These are phyloP conservation scores for Marasmarcha lunaedactyla DNA, from an alignment of 2,888 invertebrate genomes.

Conservation along the genomic window DNA sequence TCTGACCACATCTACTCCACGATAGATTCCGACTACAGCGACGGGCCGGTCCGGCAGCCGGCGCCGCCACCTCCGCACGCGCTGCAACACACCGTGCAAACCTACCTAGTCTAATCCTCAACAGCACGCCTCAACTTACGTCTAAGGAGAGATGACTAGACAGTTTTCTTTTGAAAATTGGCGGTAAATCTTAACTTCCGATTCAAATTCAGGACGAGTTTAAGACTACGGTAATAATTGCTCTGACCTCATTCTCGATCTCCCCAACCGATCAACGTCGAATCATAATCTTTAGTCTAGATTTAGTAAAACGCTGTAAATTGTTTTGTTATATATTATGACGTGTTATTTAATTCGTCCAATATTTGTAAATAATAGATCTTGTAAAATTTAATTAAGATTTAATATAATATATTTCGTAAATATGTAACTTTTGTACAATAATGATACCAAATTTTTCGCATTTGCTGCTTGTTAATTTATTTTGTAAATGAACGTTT, in stretches of 20 bases:
- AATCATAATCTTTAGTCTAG: slow-evolving; percentile 39
- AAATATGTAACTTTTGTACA: slow-evolving; percentile 62
- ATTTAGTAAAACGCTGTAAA: slow-evolving; percentile 33
- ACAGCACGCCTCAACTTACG: slow-evolving; percentile 24
- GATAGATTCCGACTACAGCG: slow-evolving; percentile 86
- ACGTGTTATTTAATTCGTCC: slow-evolving; percentile 33
- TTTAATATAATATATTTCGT: slow-evolving; percentile 23
- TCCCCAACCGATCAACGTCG: slow-evolving; percentile 41
- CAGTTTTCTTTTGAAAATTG: too few relatives aligned
- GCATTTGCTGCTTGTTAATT: slow-evolving; percentile 66
- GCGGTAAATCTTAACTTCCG: too few relatives aligned
- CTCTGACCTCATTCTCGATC: slow-evolving; percentile 1
- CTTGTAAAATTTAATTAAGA: slow-evolving; percentile 31
- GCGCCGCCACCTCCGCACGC: slow-evolving; percentile 53
- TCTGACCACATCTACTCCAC: slow-evolving; percentile 92
- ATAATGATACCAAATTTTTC: slow-evolving; percentile 65
- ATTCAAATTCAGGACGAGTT: too few relatives aligned
- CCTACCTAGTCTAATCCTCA: slow-evolving; percentile 56
- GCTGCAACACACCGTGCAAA: slow-evolving; percentile 62
- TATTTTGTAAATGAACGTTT: slow-evolving; percentile 39
- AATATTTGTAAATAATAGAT: slow-evolving; percentile 54
- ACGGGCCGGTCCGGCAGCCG: slow-evolving; percentile 48
- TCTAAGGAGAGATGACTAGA: too few relatives aligned
- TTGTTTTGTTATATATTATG: slow-evolving; percentile 43
- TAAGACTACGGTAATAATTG: too few relatives aligned